Percentiles rank a stretch among this genome's conserved stretches.
phyloP scores from a whole-genome alignment of 2,888 invertebrate genomes.

The Palloptera scutellata region DNA sequence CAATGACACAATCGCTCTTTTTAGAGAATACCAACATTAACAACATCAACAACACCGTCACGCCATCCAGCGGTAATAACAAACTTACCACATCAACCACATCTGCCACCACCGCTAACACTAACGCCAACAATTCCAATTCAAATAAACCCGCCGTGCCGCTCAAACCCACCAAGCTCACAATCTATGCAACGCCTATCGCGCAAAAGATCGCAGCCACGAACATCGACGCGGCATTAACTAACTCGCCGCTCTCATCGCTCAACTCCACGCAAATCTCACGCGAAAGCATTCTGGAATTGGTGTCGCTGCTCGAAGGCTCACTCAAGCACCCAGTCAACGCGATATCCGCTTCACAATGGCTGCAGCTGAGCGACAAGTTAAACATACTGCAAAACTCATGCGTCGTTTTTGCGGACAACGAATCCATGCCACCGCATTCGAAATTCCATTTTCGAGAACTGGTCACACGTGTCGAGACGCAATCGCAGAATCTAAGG shows the following conservation, averaged over 20 bases:
- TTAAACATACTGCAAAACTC: conserved; percentile 82
- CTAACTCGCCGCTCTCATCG: conserved; percentile 51
- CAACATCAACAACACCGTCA: conserved; percentile 18
- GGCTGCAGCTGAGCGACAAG: conserved; percentile 82
- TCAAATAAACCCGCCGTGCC: conserved; percentile 75
- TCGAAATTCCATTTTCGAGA: conserved; percentile 88
- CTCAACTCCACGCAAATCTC: conserved; percentile 65
- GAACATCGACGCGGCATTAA: conserved; percentile 30
- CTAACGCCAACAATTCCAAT: conserved; percentile 37
- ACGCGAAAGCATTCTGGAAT: conserved; percentile 71
- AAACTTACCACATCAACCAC: conserved; percentile 29
- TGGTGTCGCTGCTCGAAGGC: conserved; percentile 72
- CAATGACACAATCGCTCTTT: conserved; percentile 52
- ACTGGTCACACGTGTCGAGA: conserved; percentile 74
- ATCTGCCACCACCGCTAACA: conserved; percentile 35
- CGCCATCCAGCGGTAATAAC: conserved; percentile 10
- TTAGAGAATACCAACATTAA: conserved; percentile 37
- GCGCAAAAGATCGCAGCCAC: conserved; percentile 51
- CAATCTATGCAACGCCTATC: conserved; percentile 81
- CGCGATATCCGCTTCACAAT: conserved; percentile 70
- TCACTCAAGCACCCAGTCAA: conserved; percentile 69
- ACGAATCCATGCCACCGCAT: conserved; percentile 79
- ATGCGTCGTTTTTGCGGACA: conserved; percentile 85
- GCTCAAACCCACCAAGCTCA: conserved; percentile 72
- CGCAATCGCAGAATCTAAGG: conserved; percentile 73